Base-by-base conservation (phyloP, 2,113 vertebrate species). In the Ammospiza caudacuta region DNA sequence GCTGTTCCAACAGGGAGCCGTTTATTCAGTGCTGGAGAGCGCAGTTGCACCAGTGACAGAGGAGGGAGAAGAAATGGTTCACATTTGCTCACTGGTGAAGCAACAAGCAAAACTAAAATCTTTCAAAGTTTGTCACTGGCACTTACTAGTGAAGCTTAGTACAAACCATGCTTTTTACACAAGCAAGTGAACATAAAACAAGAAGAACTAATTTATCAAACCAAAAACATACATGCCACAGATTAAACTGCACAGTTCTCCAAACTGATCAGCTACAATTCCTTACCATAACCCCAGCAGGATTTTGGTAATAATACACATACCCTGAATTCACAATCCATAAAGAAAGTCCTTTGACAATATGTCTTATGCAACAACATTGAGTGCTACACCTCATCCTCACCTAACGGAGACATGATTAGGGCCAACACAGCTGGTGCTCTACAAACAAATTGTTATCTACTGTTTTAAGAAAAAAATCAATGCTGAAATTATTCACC, bases 1-100 rank as follows among this genome's bases (percentile, higher is more conserved):
- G 75, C 95, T 83, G 63, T 95, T 89, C 87, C 89, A 96, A 94
- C 89, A 96, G 93, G 93, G 89, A 79, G 94, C 62, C 61, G 13
- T 82, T 96, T 96, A 94, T 83, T 92, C 95, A 72, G 3, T 62
- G 12, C 28, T 75, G 61, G 63, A 68, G 78, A 95, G 39, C 9
- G 63, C 67, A 58, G 87, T 90, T 76, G 84, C 67, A 69, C 75
- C 81, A 87, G 84, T 39, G 66, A 52, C 14, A 81, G 14, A 75
- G 31, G 12, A 68, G 63, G 47, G 69, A 67, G 73, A 84, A 90
- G 68, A 93, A 82, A 74, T 25, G 18, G 25, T 37, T 95, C 79
- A n/a, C 61, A 83, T 95, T 77, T 89, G 31, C 49, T 79, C 54
- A 22, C 6, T 80, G 39, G 33, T 57, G 75, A 92, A 92, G 52